Conservation (phyloP, 1,140 invertebrate genomes). For the Trichonephila clavata region DNA sequence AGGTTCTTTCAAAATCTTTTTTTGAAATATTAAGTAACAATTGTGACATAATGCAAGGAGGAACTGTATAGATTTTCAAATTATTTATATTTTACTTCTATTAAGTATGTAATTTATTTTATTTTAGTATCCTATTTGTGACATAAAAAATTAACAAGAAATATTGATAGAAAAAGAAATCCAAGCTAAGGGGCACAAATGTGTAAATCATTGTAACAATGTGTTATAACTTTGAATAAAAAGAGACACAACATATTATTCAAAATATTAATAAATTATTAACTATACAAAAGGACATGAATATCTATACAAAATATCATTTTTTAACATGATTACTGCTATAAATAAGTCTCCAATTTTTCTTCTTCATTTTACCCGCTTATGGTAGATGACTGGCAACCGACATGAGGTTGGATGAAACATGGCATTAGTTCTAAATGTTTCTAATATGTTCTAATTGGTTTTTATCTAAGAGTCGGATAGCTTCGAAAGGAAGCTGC, state of each 20-base stretch:
- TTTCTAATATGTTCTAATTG: neutral
- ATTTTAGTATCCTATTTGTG: neutral
- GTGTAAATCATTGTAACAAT: neutral
- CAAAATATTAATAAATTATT: slow-evolving; percentile 34
- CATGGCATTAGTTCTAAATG: neutral
- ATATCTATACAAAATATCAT: slow-evolving; percentile 11
- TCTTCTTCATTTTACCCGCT: slow-evolving; percentile 18
- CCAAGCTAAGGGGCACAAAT: neutral
- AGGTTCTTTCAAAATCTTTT: too few species aligned
- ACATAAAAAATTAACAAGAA: neutral
- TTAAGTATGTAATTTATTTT: too few species aligned
- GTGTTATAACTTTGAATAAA: neutral
- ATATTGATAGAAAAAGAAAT: too few species aligned
- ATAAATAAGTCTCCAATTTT: neutral
- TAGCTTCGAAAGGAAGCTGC: slow-evolving; percentile 77
- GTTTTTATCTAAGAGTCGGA: slow-evolving; percentile 67
- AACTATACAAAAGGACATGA: slow-evolving; percentile 2
- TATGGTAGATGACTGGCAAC: slow-evolving; percentile 5
- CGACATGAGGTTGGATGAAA: neutral
- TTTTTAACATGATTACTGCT: slow-evolving; percentile 11
- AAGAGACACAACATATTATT: neutral
- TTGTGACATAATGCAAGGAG: too few species aligned
- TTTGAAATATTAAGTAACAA: too few species aligned
- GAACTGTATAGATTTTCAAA: too few species aligned
- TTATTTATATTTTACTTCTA: too few species aligned